A percentile compares a stretch with the other conserved stretches of the same genome.
phyloP scores from a whole-genome alignment of 2,113 vertebrate species.

The Dasyornis broadbenti region DNA sequence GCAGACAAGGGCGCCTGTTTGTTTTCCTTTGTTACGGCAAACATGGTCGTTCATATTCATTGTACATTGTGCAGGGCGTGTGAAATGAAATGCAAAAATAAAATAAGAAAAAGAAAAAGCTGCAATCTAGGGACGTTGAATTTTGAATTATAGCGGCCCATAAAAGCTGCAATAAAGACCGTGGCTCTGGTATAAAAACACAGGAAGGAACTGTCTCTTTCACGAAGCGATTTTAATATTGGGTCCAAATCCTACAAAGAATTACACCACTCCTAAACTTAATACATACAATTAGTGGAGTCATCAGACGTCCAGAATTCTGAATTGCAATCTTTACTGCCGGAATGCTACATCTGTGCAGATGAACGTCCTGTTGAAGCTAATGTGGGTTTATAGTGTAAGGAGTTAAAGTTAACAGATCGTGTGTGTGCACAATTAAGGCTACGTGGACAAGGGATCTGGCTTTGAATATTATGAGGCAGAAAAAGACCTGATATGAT shows the following conservation, averaged over 20 bases:
- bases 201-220: conserved; percentile 18
- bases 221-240: conserved; percentile 7
- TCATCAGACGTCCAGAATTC: background rate
- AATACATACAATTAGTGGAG: background rate
- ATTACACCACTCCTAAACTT: background rate
- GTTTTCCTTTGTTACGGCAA: conserved; percentile 8
- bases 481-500: background rate
- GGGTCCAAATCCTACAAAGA: background rate
- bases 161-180: conserved; percentile 36
- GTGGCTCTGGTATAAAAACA: conserved; percentile 12
- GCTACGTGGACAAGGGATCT: background rate
- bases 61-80: background rate
- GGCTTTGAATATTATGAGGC: background rate
- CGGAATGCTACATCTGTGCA: background rate
- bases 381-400: background rate
- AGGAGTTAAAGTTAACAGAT: background rate
- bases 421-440: background rate
- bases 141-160: conserved; percentile 17
- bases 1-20: background rate
- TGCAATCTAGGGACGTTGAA: background rate
- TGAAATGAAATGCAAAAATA: conserved; percentile 16
- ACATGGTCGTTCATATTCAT: background rate
- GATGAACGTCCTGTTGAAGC: background rate
- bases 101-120: background rate
- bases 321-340: background rate